Conservation (phyloP, 1,140 invertebrate species). For the Drosophila repleta region DNA sequence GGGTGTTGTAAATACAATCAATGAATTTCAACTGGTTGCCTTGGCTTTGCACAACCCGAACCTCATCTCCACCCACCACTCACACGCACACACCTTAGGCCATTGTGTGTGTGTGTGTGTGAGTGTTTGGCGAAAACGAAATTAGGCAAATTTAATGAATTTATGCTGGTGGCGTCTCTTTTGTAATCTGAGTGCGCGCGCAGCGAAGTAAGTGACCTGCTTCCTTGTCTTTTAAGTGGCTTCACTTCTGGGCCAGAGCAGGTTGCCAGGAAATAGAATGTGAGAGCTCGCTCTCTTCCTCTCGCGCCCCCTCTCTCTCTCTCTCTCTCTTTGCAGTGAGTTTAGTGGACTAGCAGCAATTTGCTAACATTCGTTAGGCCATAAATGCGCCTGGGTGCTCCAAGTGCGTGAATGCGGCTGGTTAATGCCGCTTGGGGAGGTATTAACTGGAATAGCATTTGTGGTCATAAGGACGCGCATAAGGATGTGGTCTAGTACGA, state of each 20-base stretch:
- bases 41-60: conserved; percentile 40
- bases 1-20: conserved; percentile 80
- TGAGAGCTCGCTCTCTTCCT: no score
- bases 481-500: background rate
- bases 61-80: conserved; percentile 32
- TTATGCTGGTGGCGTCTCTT: conserved; percentile 79
- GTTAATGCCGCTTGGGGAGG: conserved; percentile 44
- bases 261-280: no score
- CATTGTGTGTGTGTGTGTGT: conserved; percentile 29
- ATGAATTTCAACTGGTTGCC: conserved; percentile 82
- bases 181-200: conserved; percentile 74
- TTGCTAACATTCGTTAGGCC: conserved; percentile 43
- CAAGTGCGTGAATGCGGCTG: conserved; percentile 20
- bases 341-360: conserved; percentile 55
- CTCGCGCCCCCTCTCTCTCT: background rate
- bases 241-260: conserved; percentile 27
- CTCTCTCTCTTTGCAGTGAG: conserved; percentile 42
- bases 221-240: conserved; percentile 71
- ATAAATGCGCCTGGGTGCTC: conserved; percentile 34
- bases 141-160: conserved; percentile 83
- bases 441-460: conserved; percentile 27
- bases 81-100: no score
- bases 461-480: conserved; percentile 8
- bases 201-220: conserved; percentile 73
- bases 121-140: conserved; percentile 65